Evolutionary conservation across 2,888 invertebrate genomes (phyloP), one percentile per base, ranked within the genome.

Genomic region (Slavum lentiscoides): DNA sequence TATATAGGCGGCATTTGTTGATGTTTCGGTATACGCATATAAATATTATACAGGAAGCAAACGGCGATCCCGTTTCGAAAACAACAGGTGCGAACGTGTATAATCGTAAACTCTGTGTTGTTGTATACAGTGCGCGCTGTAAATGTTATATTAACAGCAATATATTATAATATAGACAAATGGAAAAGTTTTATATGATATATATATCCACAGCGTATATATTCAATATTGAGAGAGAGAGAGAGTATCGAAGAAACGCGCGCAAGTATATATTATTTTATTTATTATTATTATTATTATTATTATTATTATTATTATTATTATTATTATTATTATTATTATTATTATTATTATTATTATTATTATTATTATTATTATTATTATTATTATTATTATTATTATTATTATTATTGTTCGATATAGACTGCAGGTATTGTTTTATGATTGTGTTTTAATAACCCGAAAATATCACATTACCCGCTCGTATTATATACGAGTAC

Each of bases 51-150:
- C 77, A 77, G 77, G 77, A 77, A 77, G 64, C 61, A n/a, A 53
- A 69, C 49, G 49, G 4, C 30, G 62, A 49, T 5, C 15, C 37
- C 21, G 55, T 67, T 70, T 11, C 11, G 15, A 49, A 77, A 77
- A 77, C 62, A 77, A 77, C 77, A 77, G 77, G 77, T 77, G 69
- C 30, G 2, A 70, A 77, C 70, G 76, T 61, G 69, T 23, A 30
- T 4, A 4, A 30, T 1, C 30, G 30, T n/a, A n/a, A n/a, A n/a
- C n/a, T n/a, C n/a, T n/a, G 39, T 19, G 37, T 1, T 61, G n/a
- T 7, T 37, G 21, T 68, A 6, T 53, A 19, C 8, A n/a, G 30
- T 23, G 30, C n/a, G 21, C 70, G 70, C 59, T 8, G 59, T 21
- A 21, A 72, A 59, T 59, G 43, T 73, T 73, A 49, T 67, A 7